Evolutionary conservation across 2,797 vertebrate species (phyloP).

Genomic region (Nannoperca obscura): DNA sequence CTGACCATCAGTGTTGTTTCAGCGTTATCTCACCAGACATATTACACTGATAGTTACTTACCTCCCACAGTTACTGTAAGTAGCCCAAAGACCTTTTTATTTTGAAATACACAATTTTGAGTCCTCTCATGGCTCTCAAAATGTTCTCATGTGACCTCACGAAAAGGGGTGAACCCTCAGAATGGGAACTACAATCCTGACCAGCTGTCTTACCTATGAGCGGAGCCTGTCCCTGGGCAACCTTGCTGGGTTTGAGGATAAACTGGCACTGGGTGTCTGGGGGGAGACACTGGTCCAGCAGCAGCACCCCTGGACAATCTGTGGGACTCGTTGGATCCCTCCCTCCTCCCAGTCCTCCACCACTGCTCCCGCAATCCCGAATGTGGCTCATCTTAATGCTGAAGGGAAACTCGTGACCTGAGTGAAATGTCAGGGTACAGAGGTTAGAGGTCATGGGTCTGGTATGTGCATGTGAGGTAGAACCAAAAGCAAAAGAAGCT

Average conservation of each 20-base stretch:
- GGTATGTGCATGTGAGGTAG: slow-evolving; percentile 30
- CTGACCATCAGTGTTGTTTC: not conserved
- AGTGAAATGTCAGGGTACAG: slow-evolving; percentile 54
- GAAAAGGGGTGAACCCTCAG: not conserved
- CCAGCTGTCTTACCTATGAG: slow-evolving; percentile 84
- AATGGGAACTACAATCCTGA: not conserved
- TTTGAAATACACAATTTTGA: not conserved
- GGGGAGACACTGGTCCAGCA: slow-evolving; percentile 91
- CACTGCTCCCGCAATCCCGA: slow-evolving; percentile 77
- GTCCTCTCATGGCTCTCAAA: not conserved
- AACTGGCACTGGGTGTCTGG: slow-evolving; percentile 95
- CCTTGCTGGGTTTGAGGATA: slow-evolving; percentile 92
- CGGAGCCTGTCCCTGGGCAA: slow-evolving; percentile 78
- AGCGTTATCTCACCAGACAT: not conserved
- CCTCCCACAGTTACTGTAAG: not conserved
- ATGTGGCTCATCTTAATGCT: slow-evolving; percentile 97
- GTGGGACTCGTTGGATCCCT: slow-evolving; percentile 75
- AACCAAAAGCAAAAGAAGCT: slow-evolving; percentile 10
- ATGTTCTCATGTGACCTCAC: not conserved
- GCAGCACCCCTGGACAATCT: slow-evolving; percentile 87
- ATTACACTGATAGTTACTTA: not conserved
- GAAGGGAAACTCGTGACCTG: slow-evolving; percentile 96
- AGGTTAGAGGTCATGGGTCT: slow-evolving; percentile 53
- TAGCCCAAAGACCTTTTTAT: not conserved
- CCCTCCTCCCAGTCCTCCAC: slow-evolving; percentile 56